phyloP scores from a whole-genome alignment of 2,113 vertebrate species.

The Pachyramphus minor region DNA sequence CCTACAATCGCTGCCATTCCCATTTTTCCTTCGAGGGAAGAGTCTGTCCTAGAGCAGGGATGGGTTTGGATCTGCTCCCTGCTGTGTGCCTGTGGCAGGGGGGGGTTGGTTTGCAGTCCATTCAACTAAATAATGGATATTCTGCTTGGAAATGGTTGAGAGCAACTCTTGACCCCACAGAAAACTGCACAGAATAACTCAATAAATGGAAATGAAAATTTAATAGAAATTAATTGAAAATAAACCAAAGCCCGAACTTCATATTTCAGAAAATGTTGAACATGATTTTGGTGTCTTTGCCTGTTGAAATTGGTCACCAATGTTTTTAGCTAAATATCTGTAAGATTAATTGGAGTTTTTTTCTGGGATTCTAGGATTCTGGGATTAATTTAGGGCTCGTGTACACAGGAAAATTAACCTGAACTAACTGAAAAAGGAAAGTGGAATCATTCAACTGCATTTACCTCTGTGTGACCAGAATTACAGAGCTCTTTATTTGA shows the following conservation, averaged over 20 bases:
- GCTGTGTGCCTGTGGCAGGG: background rate
- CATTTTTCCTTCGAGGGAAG: background rate
- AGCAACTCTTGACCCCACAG: background rate
- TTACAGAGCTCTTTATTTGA: background rate
- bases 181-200: background rate
- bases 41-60: background rate
- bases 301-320: background rate
- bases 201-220: background rate
- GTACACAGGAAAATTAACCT: background rate
- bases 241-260: background rate
- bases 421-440: background rate
- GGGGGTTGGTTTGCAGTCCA: background rate
- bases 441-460: background rate
- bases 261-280: background rate
- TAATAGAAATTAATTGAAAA: background rate
- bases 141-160: background rate
- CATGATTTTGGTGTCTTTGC: background rate
- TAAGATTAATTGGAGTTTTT: background rate
- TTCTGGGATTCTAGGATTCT: background rate
- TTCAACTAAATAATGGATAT: background rate
- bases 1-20: slow-evolving; percentile 5
- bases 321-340: background rate
- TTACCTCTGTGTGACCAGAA: background rate
- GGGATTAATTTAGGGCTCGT: background rate
- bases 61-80: background rate